A percentile compares a stretch with the other conserved stretches of the same genome.
These are phyloP conservation scores for Orthochromis indermauri DNA, from an alignment of 2,113 vertebrate genomes.

Conservation along the genomic window DNA sequence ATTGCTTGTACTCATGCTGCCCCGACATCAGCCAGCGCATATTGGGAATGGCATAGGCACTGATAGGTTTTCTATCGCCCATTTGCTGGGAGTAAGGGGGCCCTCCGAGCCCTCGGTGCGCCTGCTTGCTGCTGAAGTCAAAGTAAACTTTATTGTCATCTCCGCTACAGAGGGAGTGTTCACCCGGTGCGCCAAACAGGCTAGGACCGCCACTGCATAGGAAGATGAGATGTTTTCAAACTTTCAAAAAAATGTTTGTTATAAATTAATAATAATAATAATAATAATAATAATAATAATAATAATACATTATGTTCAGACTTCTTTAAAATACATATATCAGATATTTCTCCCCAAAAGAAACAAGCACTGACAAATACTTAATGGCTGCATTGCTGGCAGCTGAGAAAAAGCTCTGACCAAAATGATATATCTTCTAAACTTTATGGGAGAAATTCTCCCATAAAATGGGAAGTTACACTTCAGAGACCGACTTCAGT, in stretches of 20 bases:
- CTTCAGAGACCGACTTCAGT: not conserved
- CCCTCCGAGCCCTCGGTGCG: not conserved
- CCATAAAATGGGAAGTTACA: not conserved
- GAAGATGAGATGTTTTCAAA: not conserved
- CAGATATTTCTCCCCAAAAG: not conserved
- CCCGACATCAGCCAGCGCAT: rapidly evolving
- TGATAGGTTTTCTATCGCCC: not conserved
- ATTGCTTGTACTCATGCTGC: not conserved
- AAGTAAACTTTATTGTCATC: not conserved
- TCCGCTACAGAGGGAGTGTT: not conserved
- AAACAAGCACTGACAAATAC: not conserved
- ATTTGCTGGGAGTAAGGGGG: not conserved
- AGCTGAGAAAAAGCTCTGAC: not conserved
- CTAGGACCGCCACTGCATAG: not conserved
- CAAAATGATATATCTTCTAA: not conserved
- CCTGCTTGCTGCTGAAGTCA: not conserved
- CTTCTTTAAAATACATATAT: not conserved
- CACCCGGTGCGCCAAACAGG: not conserved
- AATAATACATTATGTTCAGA: not conserved
- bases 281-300: rapidly evolving
- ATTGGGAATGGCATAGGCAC: rapidly evolving
- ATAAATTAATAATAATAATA: not conserved
- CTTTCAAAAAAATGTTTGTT: not conserved
- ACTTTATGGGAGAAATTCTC: not conserved
- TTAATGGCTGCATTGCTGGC: not conserved